Evolutionary conservation across 2,797 vertebrate genomes (phyloP).

Genomic region (Scolopax rusticola): DNA sequence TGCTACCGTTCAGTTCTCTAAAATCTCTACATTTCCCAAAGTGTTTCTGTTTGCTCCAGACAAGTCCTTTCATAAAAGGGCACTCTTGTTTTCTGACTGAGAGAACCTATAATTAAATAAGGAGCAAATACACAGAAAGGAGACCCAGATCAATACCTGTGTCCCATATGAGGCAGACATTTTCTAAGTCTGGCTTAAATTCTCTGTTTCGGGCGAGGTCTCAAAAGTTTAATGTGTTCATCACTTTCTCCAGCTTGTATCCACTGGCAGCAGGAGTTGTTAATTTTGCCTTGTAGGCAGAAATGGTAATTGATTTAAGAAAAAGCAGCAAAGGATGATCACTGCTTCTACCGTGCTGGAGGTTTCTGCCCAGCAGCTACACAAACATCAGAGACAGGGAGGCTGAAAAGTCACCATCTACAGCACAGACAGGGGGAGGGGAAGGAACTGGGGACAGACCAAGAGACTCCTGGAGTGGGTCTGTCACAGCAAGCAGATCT

Average conservation of each 20-base stretch:
- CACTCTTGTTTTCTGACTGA: neutral
- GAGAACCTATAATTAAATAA: neutral
- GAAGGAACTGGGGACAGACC: neutral
- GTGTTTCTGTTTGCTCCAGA: neutral
- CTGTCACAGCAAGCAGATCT: neutral
- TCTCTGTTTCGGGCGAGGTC: neutral
- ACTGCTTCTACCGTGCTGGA: neutral
- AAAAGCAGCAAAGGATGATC: neutral
- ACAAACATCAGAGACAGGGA: neutral
- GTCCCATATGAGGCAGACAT: neutral
- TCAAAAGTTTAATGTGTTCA: neutral
- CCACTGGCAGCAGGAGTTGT: neutral
- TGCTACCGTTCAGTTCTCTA: neutral
- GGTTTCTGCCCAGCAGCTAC: neutral
- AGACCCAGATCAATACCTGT: neutral
- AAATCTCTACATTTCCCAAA: neutral
- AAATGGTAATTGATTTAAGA: neutral
- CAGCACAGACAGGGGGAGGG: neutral
- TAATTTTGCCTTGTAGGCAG: neutral
- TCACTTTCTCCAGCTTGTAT: neutral
- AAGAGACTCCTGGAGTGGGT: neutral
- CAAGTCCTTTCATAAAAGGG: neutral
- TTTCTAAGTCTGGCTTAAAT: neutral
- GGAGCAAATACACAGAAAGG: neutral
- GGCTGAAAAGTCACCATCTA: neutral